These are phyloP conservation scores for Onychostruthus taczanowskii DNA, from an alignment of 2,113 vertebrate species.

Conservation along the genomic window DNA sequence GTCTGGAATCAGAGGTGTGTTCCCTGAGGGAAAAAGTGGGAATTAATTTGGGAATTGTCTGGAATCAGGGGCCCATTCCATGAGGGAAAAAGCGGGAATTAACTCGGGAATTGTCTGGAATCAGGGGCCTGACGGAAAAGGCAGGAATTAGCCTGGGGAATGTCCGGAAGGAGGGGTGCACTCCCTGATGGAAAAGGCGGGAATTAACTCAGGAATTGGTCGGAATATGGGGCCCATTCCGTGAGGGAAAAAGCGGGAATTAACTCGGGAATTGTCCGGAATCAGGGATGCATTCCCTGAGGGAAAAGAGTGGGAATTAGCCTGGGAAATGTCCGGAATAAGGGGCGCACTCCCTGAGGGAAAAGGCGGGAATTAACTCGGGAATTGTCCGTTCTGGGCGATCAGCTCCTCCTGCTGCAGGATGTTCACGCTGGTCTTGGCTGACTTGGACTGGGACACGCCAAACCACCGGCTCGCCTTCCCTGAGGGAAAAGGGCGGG, in stretches of 20 bases:
- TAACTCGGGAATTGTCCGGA: too few relatives aligned
- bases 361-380: fast-evolving
- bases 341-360: slow-evolving; percentile 60
- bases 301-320: neutral
- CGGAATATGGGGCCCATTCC: too few relatives aligned
- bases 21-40: slow-evolving; percentile 46
- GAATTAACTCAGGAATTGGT: too few relatives aligned
- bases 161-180: too few relatives aligned
- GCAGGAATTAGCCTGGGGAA: too few relatives aligned
- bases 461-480: slow-evolving; percentile 85
- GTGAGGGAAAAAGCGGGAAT: too few relatives aligned
- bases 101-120: fast-evolving
- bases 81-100: fast-evolving
- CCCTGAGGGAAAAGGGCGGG: slow-evolving; percentile 23
- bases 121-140: too few relatives aligned
- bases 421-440: slow-evolving; percentile 88
- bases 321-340: too few relatives aligned
- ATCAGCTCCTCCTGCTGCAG: slow-evolving; percentile 94
- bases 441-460: slow-evolving; percentile 76
- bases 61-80: too few relatives aligned
- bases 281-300: slow-evolving; percentile 71
- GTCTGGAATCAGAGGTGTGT: neutral
- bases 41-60: too few relatives aligned
- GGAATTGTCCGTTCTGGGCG: slow-evolving; percentile 78
- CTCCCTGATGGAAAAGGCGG: too few relatives aligned